A percentile compares a stretch with the other conserved stretches of the same genome.
Conservation (phyloP, 2,888 invertebrate species). For the Psylliodes chrysocephalus region DNA sequence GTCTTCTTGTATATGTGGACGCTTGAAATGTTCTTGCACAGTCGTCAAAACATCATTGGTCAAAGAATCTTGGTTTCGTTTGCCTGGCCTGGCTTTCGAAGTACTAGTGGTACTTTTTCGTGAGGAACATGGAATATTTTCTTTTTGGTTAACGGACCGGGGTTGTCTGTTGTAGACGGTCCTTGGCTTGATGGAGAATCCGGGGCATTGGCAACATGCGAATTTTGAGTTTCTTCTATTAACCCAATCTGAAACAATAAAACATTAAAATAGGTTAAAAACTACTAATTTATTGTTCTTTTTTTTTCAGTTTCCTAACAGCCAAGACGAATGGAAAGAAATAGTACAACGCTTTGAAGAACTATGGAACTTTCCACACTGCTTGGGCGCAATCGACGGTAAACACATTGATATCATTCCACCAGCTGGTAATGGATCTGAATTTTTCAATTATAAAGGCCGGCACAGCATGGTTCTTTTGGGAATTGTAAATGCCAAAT, state of each 20-base stretch:
- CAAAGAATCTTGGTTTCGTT: constrained; percentile 19
- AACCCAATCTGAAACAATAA: constrained; percentile 13
- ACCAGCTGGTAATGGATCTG: constrained; percentile 38
- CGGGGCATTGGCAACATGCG: constrained; percentile 15
- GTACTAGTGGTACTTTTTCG: no score
- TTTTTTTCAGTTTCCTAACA: constrained; percentile 16
- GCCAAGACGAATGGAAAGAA: constrained; percentile 16
- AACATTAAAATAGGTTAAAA: constrained; percentile 14
- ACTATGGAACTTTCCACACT: constrained; percentile 17
- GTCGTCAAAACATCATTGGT: constrained; percentile 21
- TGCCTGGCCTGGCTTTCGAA: constrained; percentile 5
- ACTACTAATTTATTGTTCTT: no score
- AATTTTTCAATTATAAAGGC: constrained; percentile 20
- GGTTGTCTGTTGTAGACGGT: constrained; percentile 11
- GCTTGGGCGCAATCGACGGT: no score
- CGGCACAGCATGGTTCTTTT: constrained; percentile 17
- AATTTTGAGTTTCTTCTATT: constrained; percentile 18
- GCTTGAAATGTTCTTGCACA: constrained; percentile 20
- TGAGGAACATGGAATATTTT: constrained; percentile 12
- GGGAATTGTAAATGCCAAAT: constrained; percentile 10
- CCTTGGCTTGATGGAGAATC: constrained; percentile 16
- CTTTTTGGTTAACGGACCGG: constrained; percentile 13
- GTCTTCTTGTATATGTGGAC: not conserved
- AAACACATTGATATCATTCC: no score
- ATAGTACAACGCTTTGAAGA: constrained; percentile 17